Percentiles rank a stretch among this genome's conserved stretches.
Conservation (phyloP, 2,797 vertebrate genomes). For the Ispidina picta region DNA sequence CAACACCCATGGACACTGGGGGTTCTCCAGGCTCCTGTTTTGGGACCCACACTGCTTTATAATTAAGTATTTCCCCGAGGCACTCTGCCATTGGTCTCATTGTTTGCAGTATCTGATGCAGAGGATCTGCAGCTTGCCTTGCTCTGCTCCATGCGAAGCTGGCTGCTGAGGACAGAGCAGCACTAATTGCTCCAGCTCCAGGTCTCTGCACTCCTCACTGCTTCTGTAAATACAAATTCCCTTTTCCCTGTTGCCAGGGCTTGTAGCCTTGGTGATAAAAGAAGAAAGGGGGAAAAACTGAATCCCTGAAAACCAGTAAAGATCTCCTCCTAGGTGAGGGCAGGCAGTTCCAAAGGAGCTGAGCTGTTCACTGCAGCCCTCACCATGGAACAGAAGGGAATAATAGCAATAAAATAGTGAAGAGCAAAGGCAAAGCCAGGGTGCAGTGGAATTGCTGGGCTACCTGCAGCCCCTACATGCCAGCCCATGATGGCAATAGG, state of each 20-base stretch:
- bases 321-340: neutral
- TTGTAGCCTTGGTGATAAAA: slow-evolving; percentile 67
- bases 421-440: neutral
- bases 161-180: slow-evolving; percentile 30
- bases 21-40: slow-evolving; percentile 13
- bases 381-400: neutral
- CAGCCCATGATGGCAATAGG: neutral
- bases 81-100: neutral
- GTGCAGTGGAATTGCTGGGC: neutral
- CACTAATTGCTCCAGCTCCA: slow-evolving; percentile 55
- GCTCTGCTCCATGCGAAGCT: slow-evolving; percentile 14
- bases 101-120: slow-evolving; percentile 36
- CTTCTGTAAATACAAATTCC: slow-evolving; percentile 63
- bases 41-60: slow-evolving; percentile 43
- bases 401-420: neutral
- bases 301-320: neutral
- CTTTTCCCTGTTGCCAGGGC: slow-evolving; percentile 58
- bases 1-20: slow-evolving; percentile 9
- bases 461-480: neutral
- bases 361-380: neutral
- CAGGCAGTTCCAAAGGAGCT: neutral
- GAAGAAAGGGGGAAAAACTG: neutral
- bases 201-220: slow-evolving; percentile 39
- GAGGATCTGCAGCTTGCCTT: slow-evolving; percentile 34
- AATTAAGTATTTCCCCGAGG: slow-evolving; percentile 43